phyloP scores from a whole-genome alignment of 2,797 vertebrate species.

The Coregonus ussuriensis region DNA sequence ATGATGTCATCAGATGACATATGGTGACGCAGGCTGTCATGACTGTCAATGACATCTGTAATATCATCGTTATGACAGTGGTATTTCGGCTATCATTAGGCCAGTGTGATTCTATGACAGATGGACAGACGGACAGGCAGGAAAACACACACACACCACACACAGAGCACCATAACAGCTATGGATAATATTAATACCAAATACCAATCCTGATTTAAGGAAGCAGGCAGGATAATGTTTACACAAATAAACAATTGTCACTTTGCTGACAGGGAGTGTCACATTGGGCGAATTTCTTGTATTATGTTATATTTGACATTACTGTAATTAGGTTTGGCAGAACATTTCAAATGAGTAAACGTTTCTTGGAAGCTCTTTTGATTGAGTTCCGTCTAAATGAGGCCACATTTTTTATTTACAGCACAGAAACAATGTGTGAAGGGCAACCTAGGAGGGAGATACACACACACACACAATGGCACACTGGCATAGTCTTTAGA shows the following conservation, averaged over 20 bases:
- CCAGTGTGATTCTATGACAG: background rate
- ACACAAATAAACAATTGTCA: constrained; percentile 11
- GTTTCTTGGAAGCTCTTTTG: background rate
- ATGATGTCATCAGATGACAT: background rate
- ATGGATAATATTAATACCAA: background rate
- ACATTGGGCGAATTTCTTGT: background rate
- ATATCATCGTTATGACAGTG: background rate
- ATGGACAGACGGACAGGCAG: background rate
- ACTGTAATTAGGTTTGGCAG: background rate
- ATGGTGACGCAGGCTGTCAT: background rate
- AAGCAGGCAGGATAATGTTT: background rate
- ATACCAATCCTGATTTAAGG: constrained; percentile 21
- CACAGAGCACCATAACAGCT: background rate
- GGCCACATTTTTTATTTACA: background rate
- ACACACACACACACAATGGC: background rate
- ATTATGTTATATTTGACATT: background rate
- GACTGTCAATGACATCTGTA: background rate
- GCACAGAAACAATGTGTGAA: background rate
- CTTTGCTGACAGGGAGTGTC: background rate
- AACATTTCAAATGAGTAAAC: background rate
- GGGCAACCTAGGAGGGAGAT: background rate
- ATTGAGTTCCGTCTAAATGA: background rate
- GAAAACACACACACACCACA: background rate
- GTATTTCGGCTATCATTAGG: background rate
- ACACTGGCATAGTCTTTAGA: background rate